Conservation (phyloP, 1,140 invertebrate genomes). For the Hormaphis cornu region DNA sequence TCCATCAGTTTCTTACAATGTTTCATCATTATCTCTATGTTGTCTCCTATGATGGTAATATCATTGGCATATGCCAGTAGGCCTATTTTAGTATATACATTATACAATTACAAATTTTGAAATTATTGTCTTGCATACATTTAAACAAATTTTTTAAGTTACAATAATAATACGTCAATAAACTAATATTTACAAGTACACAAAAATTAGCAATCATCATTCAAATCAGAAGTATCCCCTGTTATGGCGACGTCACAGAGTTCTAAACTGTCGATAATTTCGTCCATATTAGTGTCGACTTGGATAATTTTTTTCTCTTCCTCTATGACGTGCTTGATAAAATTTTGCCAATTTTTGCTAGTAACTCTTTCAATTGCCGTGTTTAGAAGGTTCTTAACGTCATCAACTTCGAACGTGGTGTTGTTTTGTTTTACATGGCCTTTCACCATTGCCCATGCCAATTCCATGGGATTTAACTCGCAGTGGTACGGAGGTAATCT, state of each 20-base stretch:
- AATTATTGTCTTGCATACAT: too few relatives aligned
- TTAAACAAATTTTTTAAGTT: too few relatives aligned
- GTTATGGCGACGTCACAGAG: background rate
- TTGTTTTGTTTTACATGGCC: background rate
- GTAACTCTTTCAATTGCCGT: too few relatives aligned
- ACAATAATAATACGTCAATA: background rate
- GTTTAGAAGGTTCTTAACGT: background rate
- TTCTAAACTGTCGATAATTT: background rate
- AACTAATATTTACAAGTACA: background rate
- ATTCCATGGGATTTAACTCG: background rate
- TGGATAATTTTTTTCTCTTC: background rate
- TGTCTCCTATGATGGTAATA: too few relatives aligned
- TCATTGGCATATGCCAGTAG: too few relatives aligned
- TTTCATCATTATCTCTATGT: too few relatives aligned
- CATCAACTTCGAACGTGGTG: background rate
- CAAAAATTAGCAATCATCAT: background rate
- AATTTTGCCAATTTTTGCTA: background rate
- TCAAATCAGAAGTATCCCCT: background rate
- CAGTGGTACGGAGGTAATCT: too few relatives aligned
- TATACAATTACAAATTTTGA: too few relatives aligned
- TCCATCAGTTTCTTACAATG: too few relatives aligned
- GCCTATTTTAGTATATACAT: too few relatives aligned
- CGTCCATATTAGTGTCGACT: too few relatives aligned
- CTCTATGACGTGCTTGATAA: background rate
- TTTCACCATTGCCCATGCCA: background rate